Conservation (phyloP, 2,888 invertebrate species). For the Pterobdella sp. region DNA sequence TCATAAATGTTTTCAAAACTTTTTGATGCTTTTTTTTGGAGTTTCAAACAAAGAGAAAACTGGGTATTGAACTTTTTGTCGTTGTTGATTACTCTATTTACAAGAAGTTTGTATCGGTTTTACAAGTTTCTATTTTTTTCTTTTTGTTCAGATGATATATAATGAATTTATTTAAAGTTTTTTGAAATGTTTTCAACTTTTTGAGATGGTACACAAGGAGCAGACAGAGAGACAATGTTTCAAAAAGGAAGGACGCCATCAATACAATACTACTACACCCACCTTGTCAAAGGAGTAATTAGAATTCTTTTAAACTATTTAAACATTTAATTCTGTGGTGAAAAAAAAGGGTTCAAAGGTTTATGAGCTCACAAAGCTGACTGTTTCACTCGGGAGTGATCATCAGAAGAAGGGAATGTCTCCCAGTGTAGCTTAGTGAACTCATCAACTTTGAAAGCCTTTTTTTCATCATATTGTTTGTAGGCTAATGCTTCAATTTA, state of each 20-base stretch:
- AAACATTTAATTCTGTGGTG: no score
- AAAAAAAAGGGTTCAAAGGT: no score
- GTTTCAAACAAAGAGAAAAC: background rate
- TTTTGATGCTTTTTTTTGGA: no score
- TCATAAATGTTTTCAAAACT: no score
- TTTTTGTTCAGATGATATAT: no score
- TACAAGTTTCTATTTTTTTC: constrained; percentile 3
- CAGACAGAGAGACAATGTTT: background rate
- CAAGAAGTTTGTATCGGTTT: constrained; percentile 26
- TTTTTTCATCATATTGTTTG: no score
- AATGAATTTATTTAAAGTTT: background rate
- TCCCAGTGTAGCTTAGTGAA: no score
- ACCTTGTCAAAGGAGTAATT: constrained; percentile 34
- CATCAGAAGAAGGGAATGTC: no score
- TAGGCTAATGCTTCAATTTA: background rate
- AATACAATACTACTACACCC: constrained; percentile 35
- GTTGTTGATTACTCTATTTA: constrained; percentile 34
- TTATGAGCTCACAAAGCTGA: no score
- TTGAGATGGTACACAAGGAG: constrained; percentile 26
- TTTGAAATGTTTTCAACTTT: background rate
- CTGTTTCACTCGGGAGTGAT: no score
- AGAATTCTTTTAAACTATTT: no score
- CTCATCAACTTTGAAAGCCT: no score
- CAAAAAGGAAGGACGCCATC: constrained; percentile 30
- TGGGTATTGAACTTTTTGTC: constrained; percentile 30